These are phyloP conservation scores for Drosophila anomelani DNA, from an alignment of 2,888 invertebrate species.

Conservation along the genomic window DNA sequence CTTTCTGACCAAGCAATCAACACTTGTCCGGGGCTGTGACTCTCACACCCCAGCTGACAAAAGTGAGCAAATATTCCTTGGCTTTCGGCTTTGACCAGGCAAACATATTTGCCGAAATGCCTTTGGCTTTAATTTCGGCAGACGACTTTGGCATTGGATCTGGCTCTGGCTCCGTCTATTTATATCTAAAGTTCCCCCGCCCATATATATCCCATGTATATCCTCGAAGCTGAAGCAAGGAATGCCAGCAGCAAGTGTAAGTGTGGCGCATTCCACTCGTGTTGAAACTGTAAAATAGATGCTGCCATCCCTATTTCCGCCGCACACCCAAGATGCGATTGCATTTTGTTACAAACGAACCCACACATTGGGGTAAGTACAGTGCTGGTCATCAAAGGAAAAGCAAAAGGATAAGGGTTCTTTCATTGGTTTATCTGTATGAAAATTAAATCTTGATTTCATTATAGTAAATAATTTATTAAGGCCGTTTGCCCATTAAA, in stretches of 20 bases:
- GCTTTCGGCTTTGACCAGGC: conserved; percentile 48
- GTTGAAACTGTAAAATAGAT: conserved; percentile 77
- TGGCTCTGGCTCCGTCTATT: conserved; percentile 67
- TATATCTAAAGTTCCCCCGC: conserved; percentile 51
- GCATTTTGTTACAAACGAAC: conserved; percentile 49
- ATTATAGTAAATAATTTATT: too few relatives aligned
- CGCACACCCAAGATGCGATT: conserved; percentile 57
- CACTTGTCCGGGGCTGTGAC: conserved; percentile 51
- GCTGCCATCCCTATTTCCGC: conserved; percentile 48
- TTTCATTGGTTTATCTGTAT: too few relatives aligned
- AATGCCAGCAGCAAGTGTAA: conserved; percentile 59
- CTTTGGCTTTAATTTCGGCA: conserved; percentile 75
- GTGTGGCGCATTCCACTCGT: conserved; percentile 77
- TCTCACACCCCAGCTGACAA: conserved; percentile 12
- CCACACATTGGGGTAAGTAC: conserved; percentile 15
- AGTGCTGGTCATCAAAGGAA: neutral
- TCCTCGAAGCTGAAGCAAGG: conserved; percentile 15
- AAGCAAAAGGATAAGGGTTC: neutral
- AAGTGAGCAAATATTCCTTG: conserved; percentile 42
- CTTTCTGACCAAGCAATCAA: conserved; percentile 67
- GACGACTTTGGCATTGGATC: conserved; percentile 56
- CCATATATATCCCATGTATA: conserved; percentile 23
- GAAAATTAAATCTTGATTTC: too few relatives aligned
- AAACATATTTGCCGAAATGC: conserved; percentile 66
- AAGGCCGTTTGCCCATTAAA: too few relatives aligned